These are phyloP conservation scores for Brachyptera risi DNA, from an alignment of 2,888 invertebrate species.

Conservation along the genomic window DNA sequence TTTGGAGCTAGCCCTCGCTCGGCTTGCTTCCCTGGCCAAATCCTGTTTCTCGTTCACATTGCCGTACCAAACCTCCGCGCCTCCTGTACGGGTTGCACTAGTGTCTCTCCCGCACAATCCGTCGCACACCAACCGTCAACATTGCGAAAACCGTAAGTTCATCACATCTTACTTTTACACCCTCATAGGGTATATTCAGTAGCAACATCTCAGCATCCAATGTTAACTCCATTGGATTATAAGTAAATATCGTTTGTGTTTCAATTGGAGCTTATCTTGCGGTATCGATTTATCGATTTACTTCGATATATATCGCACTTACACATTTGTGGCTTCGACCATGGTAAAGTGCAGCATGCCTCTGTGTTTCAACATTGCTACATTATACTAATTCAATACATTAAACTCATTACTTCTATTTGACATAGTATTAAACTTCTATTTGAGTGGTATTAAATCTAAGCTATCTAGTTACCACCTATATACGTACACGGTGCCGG, in stretches of 20 bases:
- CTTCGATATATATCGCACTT: neutral
- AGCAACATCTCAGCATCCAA: no score
- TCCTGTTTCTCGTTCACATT: constrained; percentile 24
- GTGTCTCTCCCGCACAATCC: neutral
- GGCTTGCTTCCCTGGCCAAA: constrained; percentile 18
- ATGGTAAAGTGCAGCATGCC: neutral
- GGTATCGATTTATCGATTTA: constrained; percentile 6
- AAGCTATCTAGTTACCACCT: neutral
- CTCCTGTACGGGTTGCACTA: neutral
- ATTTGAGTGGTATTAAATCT: neutral
- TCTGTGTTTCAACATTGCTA: no score
- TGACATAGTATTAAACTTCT: neutral
- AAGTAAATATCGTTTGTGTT: neutral
- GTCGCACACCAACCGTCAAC: constrained; percentile 8
- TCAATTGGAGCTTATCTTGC: neutral
- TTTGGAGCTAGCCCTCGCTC: constrained; percentile 19
- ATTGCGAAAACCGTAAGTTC: constrained; percentile 18
- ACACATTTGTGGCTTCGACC: neutral
- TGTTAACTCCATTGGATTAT: neutral
- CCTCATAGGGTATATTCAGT: no score
- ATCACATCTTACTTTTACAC: neutral
- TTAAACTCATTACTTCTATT: constrained; percentile 8
- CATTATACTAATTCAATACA: neutral
- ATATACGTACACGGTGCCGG: neutral
- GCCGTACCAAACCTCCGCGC: constrained; percentile 24